Base-by-base conservation (phyloP, 1,140 invertebrate genomes). In the Charaxes varanes region DNA sequence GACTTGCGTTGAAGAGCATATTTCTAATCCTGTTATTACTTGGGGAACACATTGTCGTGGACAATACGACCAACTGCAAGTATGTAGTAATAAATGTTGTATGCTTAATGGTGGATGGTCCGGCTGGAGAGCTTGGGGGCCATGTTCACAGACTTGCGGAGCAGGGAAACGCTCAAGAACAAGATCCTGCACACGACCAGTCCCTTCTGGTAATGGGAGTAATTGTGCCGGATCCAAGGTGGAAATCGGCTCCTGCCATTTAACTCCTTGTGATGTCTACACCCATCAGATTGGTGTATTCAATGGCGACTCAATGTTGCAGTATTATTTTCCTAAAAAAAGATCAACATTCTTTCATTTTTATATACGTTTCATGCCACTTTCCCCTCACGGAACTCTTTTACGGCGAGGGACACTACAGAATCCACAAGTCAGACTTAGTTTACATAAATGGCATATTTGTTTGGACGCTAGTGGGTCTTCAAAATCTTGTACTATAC, bases 31-130 rank as follows among this genome's bases (percentile, higher is more conserved):
- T 19, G 44, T 46, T 3, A 46, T 58, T 26, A 47, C 36, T 8
- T 82, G 78, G 78, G 71, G 67, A 14, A 79, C 78, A 8, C 65
- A 76, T 41, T 82, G 78, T 38, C 46, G 59, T 24, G 78, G 78
- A 7, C 71, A 69, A 40, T 62, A 76, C 28, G 71, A 78, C 31
- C 55, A 82, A 36, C 27, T 79, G 24, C 55, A 78, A 50, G 42
- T 62, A 24, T 82, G 74, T 42, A 52, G 57, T 28, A 68, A 58
- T 32, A 38, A 38, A 11, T 30, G 48, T 18, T 82, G 78, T 37
- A 35, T 48, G n/a, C 34, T 74, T 5, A 32, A 78, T 32, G 78
- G 78, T n/a, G 67, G 65, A 6, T 79, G 74, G 78, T 73, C 78
- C 2, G 71, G 71, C 2, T 82, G 78, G 78, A 50, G 74, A 10